Evolutionary conservation across 2,888 invertebrate genomes (phyloP).

Genomic region (Portevinia maculata): DNA sequence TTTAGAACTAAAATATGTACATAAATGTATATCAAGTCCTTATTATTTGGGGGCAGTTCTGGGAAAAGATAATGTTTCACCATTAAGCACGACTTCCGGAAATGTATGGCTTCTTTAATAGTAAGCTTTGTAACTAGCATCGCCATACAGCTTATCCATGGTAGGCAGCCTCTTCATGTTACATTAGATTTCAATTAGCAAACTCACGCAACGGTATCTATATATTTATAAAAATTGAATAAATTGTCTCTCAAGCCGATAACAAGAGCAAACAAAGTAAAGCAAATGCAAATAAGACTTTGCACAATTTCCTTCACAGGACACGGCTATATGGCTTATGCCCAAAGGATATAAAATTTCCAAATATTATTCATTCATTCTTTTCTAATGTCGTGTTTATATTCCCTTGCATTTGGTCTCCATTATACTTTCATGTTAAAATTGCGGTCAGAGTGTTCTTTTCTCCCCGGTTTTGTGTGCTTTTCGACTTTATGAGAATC

Average conservation of each 20-base stretch:
- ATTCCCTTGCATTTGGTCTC: background rate
- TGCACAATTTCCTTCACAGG: background rate
- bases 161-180: background rate
- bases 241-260: constrained; percentile 8
- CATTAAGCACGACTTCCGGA: too few relatives aligned
- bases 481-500: constrained; percentile 46
- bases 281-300: constrained; percentile 12
- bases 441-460: constrained; percentile 41
- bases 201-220: constrained; percentile 30
- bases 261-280: constrained; percentile 20
- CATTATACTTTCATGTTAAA: constrained; percentile 31
- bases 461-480: background rate
- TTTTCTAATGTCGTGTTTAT: constrained; percentile 6
- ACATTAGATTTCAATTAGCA: constrained; percentile 27
- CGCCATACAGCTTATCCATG: constrained; percentile 18
- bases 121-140: too few relatives aligned
- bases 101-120: background rate
- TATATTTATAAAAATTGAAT: constrained; percentile 42
- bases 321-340: constrained; percentile 14
- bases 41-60: too few relatives aligned
- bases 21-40: too few relatives aligned
- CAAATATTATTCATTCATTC: constrained; percentile 20
- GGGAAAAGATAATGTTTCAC: too few relatives aligned
- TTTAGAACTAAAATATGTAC: too few relatives aligned
- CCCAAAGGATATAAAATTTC: constrained; percentile 24